Percentiles rank a stretch among this genome's conserved stretches.
phyloP scores from a whole-genome alignment of 2,113 vertebrate species.

The Channa argus region DNA sequence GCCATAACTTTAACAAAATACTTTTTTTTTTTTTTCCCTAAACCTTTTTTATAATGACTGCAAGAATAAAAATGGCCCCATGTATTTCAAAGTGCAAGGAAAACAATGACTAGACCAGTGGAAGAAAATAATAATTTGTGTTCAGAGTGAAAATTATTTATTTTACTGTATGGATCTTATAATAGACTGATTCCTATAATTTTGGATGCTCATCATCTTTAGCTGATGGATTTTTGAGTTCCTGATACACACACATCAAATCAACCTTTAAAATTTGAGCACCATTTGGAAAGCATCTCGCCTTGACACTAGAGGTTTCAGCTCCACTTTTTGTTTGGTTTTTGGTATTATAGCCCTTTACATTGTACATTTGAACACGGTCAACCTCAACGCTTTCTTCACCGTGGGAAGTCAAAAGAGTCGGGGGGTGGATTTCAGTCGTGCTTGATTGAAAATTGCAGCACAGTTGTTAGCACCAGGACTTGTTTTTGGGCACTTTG shows the following conservation, averaged over 20 bases:
- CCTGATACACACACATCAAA: constrained; percentile 33
- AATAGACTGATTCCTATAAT: constrained; percentile 35
- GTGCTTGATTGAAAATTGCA: constrained; percentile 63
- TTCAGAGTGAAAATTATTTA: constrained; percentile 38
- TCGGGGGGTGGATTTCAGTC: constrained; percentile 56
- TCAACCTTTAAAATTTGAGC: constrained; percentile 16
- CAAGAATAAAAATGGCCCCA: constrained; percentile 19
- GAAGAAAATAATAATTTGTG: constrained; percentile 23
- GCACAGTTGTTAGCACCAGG: constrained; percentile 62
- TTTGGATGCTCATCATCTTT: constrained; percentile 33
- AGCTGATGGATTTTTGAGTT: constrained; percentile 10
- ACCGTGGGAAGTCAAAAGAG: constrained; percentile 17
- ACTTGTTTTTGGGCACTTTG: constrained; percentile 70
- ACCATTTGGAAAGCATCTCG: constrained; percentile 36
- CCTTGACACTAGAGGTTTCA: constrained; percentile 19
- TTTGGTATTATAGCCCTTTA: not conserved
- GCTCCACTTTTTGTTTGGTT: not conserved
- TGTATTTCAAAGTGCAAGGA: constrained; percentile 53
- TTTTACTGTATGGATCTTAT: constrained; percentile 60
- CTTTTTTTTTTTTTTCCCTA: constrained; percentile 20
- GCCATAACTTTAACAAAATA: constrained; percentile 31
- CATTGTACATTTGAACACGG: constrained; percentile 16
- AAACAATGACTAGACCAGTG: constrained; percentile 1
- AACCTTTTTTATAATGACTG: constrained; percentile 16
- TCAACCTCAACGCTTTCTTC: constrained; percentile 42